A percentile compares a stretch with the other conserved stretches of the same genome.
These are phyloP conservation scores for Paramormyrops hopkinsi DNA, from an alignment of 2,797 vertebrate species.

Conservation along the genomic window DNA sequence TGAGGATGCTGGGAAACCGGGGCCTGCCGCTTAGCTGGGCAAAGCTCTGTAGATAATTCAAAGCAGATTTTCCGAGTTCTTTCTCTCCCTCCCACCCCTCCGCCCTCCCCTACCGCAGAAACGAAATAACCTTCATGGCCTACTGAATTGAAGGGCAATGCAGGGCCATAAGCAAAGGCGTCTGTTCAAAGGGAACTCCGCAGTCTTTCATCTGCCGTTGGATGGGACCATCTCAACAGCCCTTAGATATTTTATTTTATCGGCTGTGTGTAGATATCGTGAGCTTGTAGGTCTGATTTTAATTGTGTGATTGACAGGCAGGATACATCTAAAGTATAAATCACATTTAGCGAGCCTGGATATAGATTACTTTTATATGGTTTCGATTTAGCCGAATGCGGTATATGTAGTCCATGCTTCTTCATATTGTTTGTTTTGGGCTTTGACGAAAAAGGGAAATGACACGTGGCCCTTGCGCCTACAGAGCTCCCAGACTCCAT, in stretches of 20 bases:
- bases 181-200: not conserved
- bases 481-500: not conserved
- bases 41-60: slow-evolving; percentile 65
- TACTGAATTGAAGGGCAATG: slow-evolving; percentile 62
- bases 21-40: slow-evolving; percentile 52
- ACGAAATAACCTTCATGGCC: slow-evolving; percentile 82
- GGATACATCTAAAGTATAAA: slow-evolving; percentile 4
- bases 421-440: slow-evolving; percentile 9
- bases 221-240: not conserved
- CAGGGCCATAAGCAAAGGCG: not conserved
- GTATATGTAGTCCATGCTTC: not conserved
- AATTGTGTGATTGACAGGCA: slow-evolving; percentile 13
- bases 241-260: slow-evolving; percentile 8
- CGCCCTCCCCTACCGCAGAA: slow-evolving; percentile 66
- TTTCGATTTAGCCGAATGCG: not conserved
- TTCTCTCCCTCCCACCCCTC: slow-evolving; percentile 29
- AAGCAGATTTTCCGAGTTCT: slow-evolving; percentile 61
- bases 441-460: slow-evolving; percentile 5
- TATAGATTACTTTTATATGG: slow-evolving; percentile 13
- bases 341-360: slow-evolving; percentile 6
- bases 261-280: not conserved
- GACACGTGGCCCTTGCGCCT: not conserved
- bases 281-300: slow-evolving; percentile 9
- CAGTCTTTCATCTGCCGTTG: not conserved
- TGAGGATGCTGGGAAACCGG: slow-evolving; percentile 59